Conservation (phyloP, 2,797 vertebrate species). For the Lutjanus argentimaculatus region DNA sequence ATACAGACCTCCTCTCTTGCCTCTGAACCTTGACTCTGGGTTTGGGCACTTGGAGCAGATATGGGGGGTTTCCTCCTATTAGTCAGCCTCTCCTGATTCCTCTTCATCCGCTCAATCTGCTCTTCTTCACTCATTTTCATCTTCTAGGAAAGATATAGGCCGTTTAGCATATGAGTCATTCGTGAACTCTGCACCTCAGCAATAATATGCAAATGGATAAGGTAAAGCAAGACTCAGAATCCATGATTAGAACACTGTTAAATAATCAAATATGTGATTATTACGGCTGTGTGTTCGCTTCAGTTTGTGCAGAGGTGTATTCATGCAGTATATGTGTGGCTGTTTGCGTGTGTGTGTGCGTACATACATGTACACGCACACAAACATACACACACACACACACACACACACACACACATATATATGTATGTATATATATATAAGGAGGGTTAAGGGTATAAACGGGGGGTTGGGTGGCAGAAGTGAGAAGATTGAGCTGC, state of each 20-base stretch:
- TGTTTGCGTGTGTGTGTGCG: conserved; percentile 14
- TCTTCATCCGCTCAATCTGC: conserved; percentile 80
- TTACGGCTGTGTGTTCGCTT: conserved; percentile 14
- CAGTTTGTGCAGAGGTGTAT: conserved; percentile 16
- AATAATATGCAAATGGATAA: conserved; percentile 1
- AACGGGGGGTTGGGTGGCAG: conserved; percentile 57
- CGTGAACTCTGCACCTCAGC: conserved; percentile 21
- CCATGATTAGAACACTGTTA: background rate
- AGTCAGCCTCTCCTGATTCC: conserved; percentile 74
- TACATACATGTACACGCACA: background rate
- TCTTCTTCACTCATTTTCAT: conserved; percentile 81
- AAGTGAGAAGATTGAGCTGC: conserved; percentile 15
- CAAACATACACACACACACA: conserved; percentile 6
- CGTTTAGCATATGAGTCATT: conserved; percentile 38
- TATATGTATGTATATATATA: conserved; percentile 10
- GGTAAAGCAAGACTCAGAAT: conserved; percentile 3
- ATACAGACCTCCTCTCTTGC: conserved; percentile 75
- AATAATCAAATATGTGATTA: conserved; percentile 13
- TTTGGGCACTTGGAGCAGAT: conserved; percentile 18
- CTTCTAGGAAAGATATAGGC: conserved; percentile 64
- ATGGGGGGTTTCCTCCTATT: conserved; percentile 72
- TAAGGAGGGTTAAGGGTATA: too few relatives aligned
- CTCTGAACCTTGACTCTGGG: conserved; percentile 68
- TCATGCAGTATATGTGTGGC: background rate
- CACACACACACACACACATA: conserved; percentile 3